Evolutionary conservation across 2,113 vertebrate genomes (phyloP), one percentile per base, ranked within the genome.

Genomic region (Oplegnathus fasciatus): DNA sequence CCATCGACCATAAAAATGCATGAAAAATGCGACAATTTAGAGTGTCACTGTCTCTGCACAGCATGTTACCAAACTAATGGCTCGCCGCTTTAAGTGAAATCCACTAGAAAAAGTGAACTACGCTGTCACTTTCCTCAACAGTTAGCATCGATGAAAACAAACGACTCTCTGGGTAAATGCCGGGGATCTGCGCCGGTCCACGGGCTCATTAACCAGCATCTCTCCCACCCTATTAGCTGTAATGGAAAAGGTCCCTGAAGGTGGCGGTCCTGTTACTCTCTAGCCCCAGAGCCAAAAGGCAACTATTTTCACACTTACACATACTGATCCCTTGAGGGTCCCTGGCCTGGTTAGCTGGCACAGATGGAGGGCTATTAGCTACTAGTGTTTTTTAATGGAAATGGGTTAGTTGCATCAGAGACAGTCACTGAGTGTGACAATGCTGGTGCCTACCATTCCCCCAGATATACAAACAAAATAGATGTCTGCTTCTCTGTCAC

Each of bases 201-300:
- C 54, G 0, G 89, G 50, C 88, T 86, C 84, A 89, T 92, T 90
- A 91, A 79, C 65, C 81, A 81, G 67, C 78, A 82, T 82, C 86
- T 72, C 71, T 83, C 77, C 76, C 80, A 65, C 61, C 82, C 70
- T 87, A 50, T 82, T 85, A 77, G 52, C 69, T 54, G 54, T 75
- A 84, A 87, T 86, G 55, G 62, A 82, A 86, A 69, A 58, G 67
- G 74, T 87, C 84, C 86, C 76, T 75, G 40, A 80, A 82, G 58
- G 76, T 84, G 77, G 40, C 18, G 6, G 9, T n/a, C 22, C 34
- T 83, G 75, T 44, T 79, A 57, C 70, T 32, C 42, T 81, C 34
- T 26, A 24, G 46, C 78, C 70, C 69, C 22, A 3, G 9, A 61
- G 71, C 44, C 50, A 73, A 79, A 75, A 72, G 28, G 32, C 46